Evolutionary conservation across 35 echinoderm and acorn worm genomes (phyloP).

Genomic region (Diadema setosum): DNA sequence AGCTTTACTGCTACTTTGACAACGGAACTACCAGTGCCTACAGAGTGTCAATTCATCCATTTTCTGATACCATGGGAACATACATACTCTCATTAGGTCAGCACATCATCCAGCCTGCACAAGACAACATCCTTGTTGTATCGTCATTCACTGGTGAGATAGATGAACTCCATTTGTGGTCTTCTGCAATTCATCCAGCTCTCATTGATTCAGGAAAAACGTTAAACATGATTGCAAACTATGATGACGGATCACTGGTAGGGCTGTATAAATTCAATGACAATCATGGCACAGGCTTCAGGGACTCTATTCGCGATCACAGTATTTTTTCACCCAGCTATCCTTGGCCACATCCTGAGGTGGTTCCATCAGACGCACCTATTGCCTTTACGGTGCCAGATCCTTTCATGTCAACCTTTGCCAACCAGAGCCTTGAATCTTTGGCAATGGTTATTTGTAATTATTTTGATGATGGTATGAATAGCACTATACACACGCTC

Average conservation of each 20-base stretch:
- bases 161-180: constrained; percentile 81
- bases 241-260: neutral
- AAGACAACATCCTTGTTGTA: constrained; percentile 11
- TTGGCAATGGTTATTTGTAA: constrained; percentile 31
- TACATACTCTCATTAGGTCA: constrained; percentile 72
- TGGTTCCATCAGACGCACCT: constrained; percentile 46
- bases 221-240: constrained; percentile 23
- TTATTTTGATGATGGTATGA: neutral
- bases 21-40: constrained; percentile 13
- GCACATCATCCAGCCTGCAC: constrained; percentile 38
- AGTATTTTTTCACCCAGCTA: constrained; percentile 36
- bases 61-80: neutral
- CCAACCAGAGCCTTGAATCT: constrained; percentile 24
- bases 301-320: constrained; percentile 39
- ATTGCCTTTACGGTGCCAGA: neutral
- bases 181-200: constrained; percentile 48
- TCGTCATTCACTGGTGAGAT: constrained; percentile 59
- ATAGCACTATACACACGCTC: neutral
- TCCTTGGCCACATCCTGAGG: constrained; percentile 64
- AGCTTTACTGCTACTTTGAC: constrained; percentile 40
- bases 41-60: neutral
- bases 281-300: neutral
- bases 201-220: constrained; percentile 36
- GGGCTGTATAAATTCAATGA: constrained; percentile 68
- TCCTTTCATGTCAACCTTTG: constrained; percentile 43